Evolutionary conservation across 2,797 vertebrate species (phyloP).

Genomic region (Lithobates sylvaticus): DNA sequence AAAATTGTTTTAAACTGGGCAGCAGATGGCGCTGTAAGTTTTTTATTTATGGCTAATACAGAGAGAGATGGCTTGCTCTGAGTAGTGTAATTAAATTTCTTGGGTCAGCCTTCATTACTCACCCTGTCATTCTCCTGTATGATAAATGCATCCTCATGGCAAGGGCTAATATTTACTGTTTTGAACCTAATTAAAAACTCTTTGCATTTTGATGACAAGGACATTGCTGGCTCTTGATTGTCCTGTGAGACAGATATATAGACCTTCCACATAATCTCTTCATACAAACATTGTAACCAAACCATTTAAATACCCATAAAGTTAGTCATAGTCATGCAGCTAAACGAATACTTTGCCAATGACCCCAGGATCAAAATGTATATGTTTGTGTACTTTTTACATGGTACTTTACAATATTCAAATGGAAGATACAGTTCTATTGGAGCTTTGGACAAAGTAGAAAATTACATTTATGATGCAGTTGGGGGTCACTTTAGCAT

Average conservation of each 20-base stretch:
- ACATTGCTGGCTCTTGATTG: constrained; percentile 42
- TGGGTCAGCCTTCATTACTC: constrained; percentile 61
- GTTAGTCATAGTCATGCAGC: no score
- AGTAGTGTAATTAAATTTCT: constrained; percentile 62
- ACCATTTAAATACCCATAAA: no score
- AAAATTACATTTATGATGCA: no score
- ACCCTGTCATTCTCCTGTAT: constrained; percentile 62
- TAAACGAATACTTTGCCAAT: no score
- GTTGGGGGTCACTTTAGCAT: no score
- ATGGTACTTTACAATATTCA: no score
- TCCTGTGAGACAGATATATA: neutral
- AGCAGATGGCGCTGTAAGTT: constrained; percentile 66
- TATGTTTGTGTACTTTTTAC: no score
- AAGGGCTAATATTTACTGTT: constrained; percentile 64
- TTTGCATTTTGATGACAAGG: constrained; percentile 39
- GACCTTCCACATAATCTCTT: no score
- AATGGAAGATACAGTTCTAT: no score
- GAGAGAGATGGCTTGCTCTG: neutral
- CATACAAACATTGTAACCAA: no score
- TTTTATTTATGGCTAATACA: neutral
- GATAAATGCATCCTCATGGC: constrained; percentile 61
- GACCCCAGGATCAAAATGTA: no score
- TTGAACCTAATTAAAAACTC: constrained; percentile 65
- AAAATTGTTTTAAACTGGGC: neutral
- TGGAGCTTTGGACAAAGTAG: no score